Percentiles rank a stretch among this genome's conserved stretches.
Evolutionary conservation across 2,888 invertebrate genomes (phyloP).

Genomic region (Prosopocoilus inquinatus): DNA sequence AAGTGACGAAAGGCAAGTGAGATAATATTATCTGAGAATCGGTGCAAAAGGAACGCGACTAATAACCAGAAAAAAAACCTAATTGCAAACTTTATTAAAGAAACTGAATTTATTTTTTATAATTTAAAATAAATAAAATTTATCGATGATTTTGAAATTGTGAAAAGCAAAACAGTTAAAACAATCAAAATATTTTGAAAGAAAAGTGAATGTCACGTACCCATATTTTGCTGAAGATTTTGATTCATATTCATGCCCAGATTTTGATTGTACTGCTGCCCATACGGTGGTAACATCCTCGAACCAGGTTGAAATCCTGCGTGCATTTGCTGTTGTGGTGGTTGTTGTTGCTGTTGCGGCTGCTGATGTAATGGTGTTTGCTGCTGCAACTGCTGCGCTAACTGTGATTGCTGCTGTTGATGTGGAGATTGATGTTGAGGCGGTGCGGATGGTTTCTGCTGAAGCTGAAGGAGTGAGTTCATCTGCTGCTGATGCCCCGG

Average conservation of each 20-base stretch:
- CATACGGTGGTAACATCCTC: constrained; percentile 49
- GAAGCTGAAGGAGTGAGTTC: constrained; percentile 35
- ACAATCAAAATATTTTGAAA: background rate
- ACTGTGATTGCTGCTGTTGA: constrained; percentile 38
- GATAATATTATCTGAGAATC: too few relatives aligned
- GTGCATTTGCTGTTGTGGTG: constrained; percentile 39
- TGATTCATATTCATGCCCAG: constrained; percentile 25
- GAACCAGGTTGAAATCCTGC: constrained; percentile 38
- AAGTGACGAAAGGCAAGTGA: too few relatives aligned
- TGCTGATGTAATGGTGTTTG: constrained; percentile 30
- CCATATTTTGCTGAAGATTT: constrained; percentile 22
- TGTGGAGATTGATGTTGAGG: constrained; percentile 29
- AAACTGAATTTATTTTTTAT: too few relatives aligned
- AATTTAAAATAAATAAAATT: too few relatives aligned
- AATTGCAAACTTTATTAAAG: too few relatives aligned
- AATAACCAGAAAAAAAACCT: too few relatives aligned
- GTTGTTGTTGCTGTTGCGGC: constrained; percentile 45
- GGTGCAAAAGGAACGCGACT: too few relatives aligned
- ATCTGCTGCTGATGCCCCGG: constrained; percentile 37
- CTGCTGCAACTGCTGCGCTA: constrained; percentile 38
- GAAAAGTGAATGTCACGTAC: constrained; percentile 6
- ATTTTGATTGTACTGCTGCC: constrained; percentile 44
- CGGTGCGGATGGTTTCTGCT: background rate
- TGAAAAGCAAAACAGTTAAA: too few relatives aligned
- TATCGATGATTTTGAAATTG: too few relatives aligned